phyloP scores from a whole-genome alignment of 2,113 vertebrate genomes.

The Lucifuga dentata region DNA sequence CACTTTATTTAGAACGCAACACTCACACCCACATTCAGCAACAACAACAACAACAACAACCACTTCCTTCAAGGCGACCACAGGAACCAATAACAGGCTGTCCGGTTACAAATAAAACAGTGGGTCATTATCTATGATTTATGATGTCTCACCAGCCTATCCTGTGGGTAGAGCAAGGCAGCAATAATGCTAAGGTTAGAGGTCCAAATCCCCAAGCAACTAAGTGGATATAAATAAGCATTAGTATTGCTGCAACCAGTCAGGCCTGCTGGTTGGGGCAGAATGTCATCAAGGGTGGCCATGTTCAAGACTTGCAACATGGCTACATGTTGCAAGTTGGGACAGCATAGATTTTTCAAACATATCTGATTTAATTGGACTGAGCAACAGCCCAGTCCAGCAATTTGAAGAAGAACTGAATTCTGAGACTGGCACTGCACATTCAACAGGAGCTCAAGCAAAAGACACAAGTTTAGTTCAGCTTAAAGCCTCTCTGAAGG shows the following conservation, averaged over 20 bases:
- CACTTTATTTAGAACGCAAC: conserved; percentile 45
- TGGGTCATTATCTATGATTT: conserved; percentile 24
- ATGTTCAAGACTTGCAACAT: too few species aligned
- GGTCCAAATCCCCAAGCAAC: not conserved
- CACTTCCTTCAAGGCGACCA: conserved; percentile 53
- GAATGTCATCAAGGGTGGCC: too few species aligned
- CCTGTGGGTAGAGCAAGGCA: not conserved
- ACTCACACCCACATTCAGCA: conserved; percentile 51
- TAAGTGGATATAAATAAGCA: not conserved
- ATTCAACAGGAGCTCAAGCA: too few species aligned
- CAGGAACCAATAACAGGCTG: conserved; percentile 39
- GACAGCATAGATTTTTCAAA: too few species aligned
- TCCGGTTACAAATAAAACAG: conserved; percentile 7
- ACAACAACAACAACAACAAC: conserved; percentile 44
- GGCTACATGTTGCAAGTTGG: too few species aligned
- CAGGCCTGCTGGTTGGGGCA: too few species aligned
- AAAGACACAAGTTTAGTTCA: too few species aligned
- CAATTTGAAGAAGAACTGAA: too few species aligned
- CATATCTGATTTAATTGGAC: too few species aligned
- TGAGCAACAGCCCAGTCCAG: too few species aligned
- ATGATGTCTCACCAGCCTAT: conserved; percentile 37
- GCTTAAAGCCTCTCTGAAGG: too few species aligned
- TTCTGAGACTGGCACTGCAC: too few species aligned
- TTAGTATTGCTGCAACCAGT: not conserved
- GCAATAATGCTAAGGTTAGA: not conserved